These are phyloP conservation scores for Pachydiplax longipennis DNA, from an alignment of 2,888 invertebrate genomes.

Conservation along the genomic window DNA sequence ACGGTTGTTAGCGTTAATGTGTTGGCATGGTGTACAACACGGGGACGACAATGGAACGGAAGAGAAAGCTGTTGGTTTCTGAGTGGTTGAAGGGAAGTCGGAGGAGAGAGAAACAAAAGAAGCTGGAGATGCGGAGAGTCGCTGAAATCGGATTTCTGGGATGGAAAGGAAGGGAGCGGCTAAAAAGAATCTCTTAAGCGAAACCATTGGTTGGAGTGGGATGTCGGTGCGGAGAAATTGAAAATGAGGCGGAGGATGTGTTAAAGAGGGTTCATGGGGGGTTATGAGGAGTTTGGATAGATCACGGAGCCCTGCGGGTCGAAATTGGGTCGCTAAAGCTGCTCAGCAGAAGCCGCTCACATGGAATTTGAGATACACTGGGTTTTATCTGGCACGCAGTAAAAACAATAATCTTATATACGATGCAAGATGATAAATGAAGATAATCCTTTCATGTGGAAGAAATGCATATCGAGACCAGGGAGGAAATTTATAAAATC, in stretches of 20 bases:
- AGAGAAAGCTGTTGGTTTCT: slow-evolving; percentile 43
- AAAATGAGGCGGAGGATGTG: background rate
- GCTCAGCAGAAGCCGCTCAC: background rate
- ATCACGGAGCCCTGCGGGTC: background rate
- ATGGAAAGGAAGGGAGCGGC: slow-evolving; percentile 5
- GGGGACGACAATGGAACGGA: slow-evolving; percentile 28
- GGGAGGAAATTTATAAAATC: too few relatives aligned
- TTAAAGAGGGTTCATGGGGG: background rate
- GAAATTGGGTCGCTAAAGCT: background rate
- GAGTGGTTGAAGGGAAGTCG: slow-evolving; percentile 12
- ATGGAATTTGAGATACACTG: too few relatives aligned
- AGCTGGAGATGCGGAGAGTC: background rate
- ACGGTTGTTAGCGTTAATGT: slow-evolving; percentile 45
- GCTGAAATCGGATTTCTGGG: slow-evolving; percentile 34
- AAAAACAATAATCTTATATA: too few relatives aligned
- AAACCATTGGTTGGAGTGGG: slow-evolving; percentile 6
- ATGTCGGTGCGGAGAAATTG: background rate
- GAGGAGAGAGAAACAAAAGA: slow-evolving; percentile 11
- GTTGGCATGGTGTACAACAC: slow-evolving; percentile 45
- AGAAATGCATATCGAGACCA: too few relatives aligned
- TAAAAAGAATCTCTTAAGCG: slow-evolving; percentile 39
- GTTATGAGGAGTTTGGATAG: background rate
- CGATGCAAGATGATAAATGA: too few relatives aligned
- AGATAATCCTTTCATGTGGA: too few relatives aligned
- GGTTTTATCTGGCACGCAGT: too few relatives aligned